phyloP scores from a whole-genome alignment of 2,113 vertebrate species.

The Leptobrachium leishanense region DNA sequence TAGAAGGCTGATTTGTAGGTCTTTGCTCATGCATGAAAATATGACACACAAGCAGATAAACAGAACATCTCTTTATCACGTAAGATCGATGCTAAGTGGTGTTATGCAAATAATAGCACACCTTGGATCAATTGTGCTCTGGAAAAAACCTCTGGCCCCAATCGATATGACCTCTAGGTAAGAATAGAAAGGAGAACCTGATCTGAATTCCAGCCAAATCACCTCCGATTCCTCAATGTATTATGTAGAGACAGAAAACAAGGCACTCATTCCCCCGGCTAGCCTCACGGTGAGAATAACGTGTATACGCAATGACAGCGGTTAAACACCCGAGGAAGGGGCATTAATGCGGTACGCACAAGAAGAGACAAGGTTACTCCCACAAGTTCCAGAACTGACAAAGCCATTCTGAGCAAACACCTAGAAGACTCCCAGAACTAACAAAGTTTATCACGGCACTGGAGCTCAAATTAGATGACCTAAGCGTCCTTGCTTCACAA shows the following conservation, averaged over 20 bases:
- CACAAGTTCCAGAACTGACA: conserved; percentile 44
- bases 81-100: conserved; percentile 39
- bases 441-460: conserved; percentile 9
- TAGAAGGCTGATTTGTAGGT: conserved; percentile 53
- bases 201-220: conserved; percentile 1
- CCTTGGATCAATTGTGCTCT: conserved; percentile 28
- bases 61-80: conserved; percentile 37
- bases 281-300: conserved; percentile 14
- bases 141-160: background rate
- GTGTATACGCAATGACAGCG: conserved; percentile 31
- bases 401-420: conserved; percentile 30
- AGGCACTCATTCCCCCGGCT: conserved; percentile 6
- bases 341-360: conserved; percentile 20
- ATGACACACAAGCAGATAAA: conserved; percentile 31
- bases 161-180: conserved; percentile 45
- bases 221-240: conserved; percentile 10
- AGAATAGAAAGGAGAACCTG: conserved; percentile 1
- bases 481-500: conserved; percentile 39
- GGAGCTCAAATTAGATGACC: background rate
- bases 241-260: background rate
- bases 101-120: conserved; percentile 39
- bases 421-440: background rate
- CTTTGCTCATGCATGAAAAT: background rate
- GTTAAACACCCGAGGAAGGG: conserved; percentile 28
- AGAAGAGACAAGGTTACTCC: conserved; percentile 32